phyloP scores from a whole-genome alignment of 2,888 invertebrate genomes.

The Lepidocyrtoides sp. region DNA sequence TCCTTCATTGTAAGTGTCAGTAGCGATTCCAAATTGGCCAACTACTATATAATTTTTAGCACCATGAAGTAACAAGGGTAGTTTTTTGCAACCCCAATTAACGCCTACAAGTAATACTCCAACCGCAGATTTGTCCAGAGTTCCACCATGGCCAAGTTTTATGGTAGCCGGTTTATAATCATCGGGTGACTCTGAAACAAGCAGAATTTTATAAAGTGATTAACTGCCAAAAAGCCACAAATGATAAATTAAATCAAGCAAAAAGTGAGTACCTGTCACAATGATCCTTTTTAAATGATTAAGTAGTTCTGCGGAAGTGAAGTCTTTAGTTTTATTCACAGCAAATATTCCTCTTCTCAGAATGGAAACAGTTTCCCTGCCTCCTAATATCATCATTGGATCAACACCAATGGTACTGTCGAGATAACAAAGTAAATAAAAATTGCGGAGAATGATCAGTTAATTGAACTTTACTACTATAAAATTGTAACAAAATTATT shows the following conservation, averaged over 20 bases:
- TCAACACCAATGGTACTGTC: neutral
- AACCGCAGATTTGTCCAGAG: constrained; percentile 85
- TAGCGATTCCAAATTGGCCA: constrained; percentile 84
- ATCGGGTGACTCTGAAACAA: constrained; percentile 47
- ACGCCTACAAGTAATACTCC: constrained; percentile 86
- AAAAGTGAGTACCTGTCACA: constrained; percentile 72
- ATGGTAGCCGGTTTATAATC: constrained; percentile 76
- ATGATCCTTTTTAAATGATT: constrained; percentile 81
- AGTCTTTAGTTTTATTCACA: constrained; percentile 82
- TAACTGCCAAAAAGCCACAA: too few species aligned
- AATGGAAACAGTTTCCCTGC: constrained; percentile 72
- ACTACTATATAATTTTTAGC: constrained; percentile 85
- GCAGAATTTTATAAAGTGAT: too few species aligned
- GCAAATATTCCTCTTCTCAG: constrained; percentile 83
- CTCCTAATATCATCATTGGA: constrained; percentile 64
- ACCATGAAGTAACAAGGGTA: constrained; percentile 85
- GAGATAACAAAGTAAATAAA: too few species aligned
- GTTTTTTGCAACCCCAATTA: constrained; percentile 85
- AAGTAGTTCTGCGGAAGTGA: constrained; percentile 81
- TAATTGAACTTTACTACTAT: too few species aligned
- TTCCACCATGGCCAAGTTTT: constrained; percentile 86
- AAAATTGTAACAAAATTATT: too few species aligned
- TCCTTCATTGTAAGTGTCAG: constrained; percentile 85
- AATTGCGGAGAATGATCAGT: too few species aligned
- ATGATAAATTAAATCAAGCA: too few species aligned